These are phyloP conservation scores for Ptychobarbus kaznakovi DNA, from an alignment of 2,797 vertebrate genomes.

Conservation along the genomic window DNA sequence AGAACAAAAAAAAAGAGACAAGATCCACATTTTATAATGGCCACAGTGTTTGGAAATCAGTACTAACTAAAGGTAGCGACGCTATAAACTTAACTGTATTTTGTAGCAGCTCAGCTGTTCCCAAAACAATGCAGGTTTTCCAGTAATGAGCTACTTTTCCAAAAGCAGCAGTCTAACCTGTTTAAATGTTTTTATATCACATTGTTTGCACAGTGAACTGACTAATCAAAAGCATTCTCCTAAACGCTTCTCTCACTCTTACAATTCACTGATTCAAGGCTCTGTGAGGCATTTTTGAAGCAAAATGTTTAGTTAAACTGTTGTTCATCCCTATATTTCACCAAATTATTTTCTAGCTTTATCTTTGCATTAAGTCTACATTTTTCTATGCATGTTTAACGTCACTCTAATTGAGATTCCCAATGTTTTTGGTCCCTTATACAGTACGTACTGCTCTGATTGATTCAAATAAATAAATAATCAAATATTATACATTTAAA, in stretches of 20 bases:
- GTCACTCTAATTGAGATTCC: not conserved
- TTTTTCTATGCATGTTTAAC: not conserved
- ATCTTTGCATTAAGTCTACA: not conserved
- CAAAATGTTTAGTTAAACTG: not conserved
- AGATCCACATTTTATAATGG: not conserved
- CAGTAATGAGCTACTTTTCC: slow-evolving; percentile 12
- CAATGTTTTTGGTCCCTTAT: not conserved
- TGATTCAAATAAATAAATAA: not conserved
- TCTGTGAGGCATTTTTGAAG: not conserved
- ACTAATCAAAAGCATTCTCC: not conserved
- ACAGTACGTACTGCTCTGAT: not conserved
- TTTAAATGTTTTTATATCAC: not conserved
- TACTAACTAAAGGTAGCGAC: not conserved
- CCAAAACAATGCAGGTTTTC: not conserved
- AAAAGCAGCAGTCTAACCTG: not conserved
- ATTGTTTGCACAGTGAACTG: not conserved
- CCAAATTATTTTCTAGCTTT: not conserved
- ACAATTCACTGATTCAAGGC: not conserved
- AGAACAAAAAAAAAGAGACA: not conserved
- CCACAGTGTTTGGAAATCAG: not conserved
- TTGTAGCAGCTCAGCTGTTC: not conserved
- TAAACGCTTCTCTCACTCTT: not conserved
- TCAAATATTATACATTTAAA: not conserved
- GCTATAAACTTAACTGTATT: not conserved
- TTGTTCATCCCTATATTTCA: not conserved